A percentile compares a stretch with the other conserved stretches of the same genome.
These are phyloP conservation scores for Alethe castanea DNA, from an alignment of 2,113 vertebrate genomes.

Conservation along the genomic window DNA sequence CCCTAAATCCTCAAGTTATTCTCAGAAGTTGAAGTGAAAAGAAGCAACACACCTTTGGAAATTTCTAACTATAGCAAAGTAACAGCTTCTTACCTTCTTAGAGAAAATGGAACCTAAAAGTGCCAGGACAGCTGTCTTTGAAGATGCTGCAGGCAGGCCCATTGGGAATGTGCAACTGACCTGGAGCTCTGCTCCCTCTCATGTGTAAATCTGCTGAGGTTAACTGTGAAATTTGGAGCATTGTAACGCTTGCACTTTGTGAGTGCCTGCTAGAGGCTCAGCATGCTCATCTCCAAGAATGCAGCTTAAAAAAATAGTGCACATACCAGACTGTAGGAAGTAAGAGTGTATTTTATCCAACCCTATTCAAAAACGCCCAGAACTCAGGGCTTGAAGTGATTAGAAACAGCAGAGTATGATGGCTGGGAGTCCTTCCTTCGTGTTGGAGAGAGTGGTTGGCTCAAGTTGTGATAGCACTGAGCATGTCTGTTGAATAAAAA, in stretches of 20 bases:
- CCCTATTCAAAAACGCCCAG: neutral
- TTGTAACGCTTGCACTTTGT: fast-evolving
- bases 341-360: neutral
- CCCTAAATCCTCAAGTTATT: neutral
- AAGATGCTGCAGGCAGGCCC: neutral
- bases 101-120: neutral
- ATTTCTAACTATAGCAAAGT: neutral
- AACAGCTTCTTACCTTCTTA: neutral
- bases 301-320: constrained; percentile 43
- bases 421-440: neutral
- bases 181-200: neutral
- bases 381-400: neutral
- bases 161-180: neutral
- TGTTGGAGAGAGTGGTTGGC: neutral
- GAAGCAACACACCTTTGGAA: neutral
- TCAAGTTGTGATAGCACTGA: neutral
- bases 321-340: constrained; percentile 37
- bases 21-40: neutral
- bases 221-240: neutral
- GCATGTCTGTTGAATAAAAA: neutral
- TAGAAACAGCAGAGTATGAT: neutral
- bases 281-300: constrained; percentile 18
- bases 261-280: neutral
- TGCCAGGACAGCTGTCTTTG: neutral
- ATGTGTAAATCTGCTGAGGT: neutral